These are phyloP conservation scores for Drosophila rhopaloa DNA, from an alignment of 1,140 invertebrate species.

Conservation along the genomic window DNA sequence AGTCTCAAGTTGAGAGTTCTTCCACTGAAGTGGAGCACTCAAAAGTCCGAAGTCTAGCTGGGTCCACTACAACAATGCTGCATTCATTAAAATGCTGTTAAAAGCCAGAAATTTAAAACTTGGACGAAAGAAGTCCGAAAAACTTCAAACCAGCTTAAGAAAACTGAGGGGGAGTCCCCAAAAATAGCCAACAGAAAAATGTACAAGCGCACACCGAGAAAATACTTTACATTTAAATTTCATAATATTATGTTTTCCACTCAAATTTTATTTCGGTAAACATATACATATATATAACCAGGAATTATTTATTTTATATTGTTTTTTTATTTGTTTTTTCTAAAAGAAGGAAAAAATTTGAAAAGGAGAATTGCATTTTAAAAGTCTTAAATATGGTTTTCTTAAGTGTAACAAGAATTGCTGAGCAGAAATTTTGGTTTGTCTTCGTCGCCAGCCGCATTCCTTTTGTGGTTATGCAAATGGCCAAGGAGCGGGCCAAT, in stretches of 20 bases:
- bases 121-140: slow-evolving; percentile 30
- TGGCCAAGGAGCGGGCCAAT: slow-evolving; percentile 50
- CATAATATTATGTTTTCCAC: too few relatives aligned
- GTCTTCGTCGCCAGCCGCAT: slow-evolving; percentile 43
- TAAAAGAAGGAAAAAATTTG: too few relatives aligned
- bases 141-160: slow-evolving; percentile 78
- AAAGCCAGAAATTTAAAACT: slow-evolving; percentile 50
- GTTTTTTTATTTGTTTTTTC: too few relatives aligned
- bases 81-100: slow-evolving; percentile 65
- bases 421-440: slow-evolving; percentile 19
- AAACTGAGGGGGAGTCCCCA: slow-evolving; percentile 45
- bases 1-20: slow-evolving; percentile 55
- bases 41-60: slow-evolving; percentile 37
- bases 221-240: too few relatives aligned
- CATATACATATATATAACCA: too few relatives aligned
- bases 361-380: neutral
- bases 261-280: too few relatives aligned
- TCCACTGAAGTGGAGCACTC: slow-evolving; percentile 30
- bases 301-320: too few relatives aligned
- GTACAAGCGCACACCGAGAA: slow-evolving; percentile 47
- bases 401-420: slow-evolving; percentile 15
- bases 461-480: slow-evolving; percentile 75
- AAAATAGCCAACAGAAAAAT: slow-evolving; percentile 40
- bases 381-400: neutral
- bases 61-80: slow-evolving; percentile 59